These are phyloP conservation scores for Wiebesia pumilae DNA, from an alignment of 1,140 invertebrate genomes.

Conservation along the genomic window DNA sequence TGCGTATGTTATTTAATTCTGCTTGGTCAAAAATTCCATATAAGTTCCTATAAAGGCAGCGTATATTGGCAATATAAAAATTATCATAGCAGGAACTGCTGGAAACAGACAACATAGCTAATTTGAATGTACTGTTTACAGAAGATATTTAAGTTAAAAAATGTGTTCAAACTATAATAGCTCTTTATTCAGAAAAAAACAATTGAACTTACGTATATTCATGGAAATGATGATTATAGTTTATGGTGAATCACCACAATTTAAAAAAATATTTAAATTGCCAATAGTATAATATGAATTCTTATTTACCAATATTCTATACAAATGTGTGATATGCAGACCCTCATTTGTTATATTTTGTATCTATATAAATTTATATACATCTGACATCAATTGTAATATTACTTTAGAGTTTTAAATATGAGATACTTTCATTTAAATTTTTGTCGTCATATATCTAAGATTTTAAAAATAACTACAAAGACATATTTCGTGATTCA, in stretches of 20 bases:
- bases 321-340: background rate
- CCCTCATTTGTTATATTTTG: background rate
- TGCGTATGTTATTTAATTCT: constrained; percentile 24
- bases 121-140: background rate
- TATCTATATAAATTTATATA: background rate
- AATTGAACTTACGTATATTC: too few relatives aligned
- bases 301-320: constrained; percentile 1
- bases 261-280: constrained; percentile 28
- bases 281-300: constrained; percentile 11
- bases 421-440: too few relatives aligned
- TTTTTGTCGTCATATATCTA: too few relatives aligned
- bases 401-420: too few relatives aligned
- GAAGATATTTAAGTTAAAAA: background rate
- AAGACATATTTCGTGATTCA: too few relatives aligned
- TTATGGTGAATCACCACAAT: background rate
- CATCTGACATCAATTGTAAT: too few relatives aligned
- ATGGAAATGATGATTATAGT: background rate
- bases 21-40: constrained; percentile 33
- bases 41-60: constrained; percentile 30
- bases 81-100: background rate
- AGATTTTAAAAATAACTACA: too few relatives aligned
- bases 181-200: too few relatives aligned
- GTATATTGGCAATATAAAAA: constrained; percentile 8
- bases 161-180: too few relatives aligned
- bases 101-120: background rate